Percentiles rank a stretch among this genome's conserved stretches.
Conservation (phyloP, 2,888 invertebrate species). For the Hartigia nigra region DNA sequence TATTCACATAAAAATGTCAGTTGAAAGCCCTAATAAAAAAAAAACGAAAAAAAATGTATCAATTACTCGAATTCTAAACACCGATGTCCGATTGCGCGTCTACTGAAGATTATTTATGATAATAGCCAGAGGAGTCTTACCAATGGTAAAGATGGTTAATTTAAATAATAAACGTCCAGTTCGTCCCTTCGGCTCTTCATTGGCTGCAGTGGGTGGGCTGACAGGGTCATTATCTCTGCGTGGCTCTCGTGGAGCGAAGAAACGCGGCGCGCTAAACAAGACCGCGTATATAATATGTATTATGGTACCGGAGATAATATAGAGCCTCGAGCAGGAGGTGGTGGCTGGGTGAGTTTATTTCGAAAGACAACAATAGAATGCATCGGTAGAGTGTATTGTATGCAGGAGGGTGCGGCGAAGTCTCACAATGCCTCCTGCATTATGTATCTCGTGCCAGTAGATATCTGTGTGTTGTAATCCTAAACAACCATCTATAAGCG, state of each 20-base stretch:
- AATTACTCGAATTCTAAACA: neutral
- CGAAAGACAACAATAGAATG: conserved; percentile 58
- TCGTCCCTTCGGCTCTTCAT: conserved; percentile 8
- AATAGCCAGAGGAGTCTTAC: neutral
- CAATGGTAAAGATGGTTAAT: conserved; percentile 9
- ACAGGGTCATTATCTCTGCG: conserved; percentile 36
- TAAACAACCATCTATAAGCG: conserved; percentile 43
- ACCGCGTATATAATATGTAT: conserved; percentile 45
- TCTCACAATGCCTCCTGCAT: conserved; percentile 61
- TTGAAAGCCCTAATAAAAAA: neutral
- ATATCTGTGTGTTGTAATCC: conserved; percentile 52
- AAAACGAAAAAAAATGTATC: neutral
- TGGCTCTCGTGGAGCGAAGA: conserved; percentile 17
- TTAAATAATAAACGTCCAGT: conserved; percentile 17
- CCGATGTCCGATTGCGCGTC: neutral
- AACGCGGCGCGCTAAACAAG: conserved; percentile 42
- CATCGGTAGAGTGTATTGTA: conserved; percentile 55
- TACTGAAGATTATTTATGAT: neutral
- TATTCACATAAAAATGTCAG: neutral
- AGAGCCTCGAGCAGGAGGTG: conserved; percentile 41
- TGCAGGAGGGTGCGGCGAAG: conserved; percentile 53
- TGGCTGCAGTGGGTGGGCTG: conserved; percentile 27
- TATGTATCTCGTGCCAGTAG: conserved; percentile 56
- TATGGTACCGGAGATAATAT: conserved; percentile 49
- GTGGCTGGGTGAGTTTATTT: conserved; percentile 48